These are phyloP conservation scores for Cisticola juncidis DNA, from an alignment of 2,113 vertebrate genomes.

Conservation along the genomic window DNA sequence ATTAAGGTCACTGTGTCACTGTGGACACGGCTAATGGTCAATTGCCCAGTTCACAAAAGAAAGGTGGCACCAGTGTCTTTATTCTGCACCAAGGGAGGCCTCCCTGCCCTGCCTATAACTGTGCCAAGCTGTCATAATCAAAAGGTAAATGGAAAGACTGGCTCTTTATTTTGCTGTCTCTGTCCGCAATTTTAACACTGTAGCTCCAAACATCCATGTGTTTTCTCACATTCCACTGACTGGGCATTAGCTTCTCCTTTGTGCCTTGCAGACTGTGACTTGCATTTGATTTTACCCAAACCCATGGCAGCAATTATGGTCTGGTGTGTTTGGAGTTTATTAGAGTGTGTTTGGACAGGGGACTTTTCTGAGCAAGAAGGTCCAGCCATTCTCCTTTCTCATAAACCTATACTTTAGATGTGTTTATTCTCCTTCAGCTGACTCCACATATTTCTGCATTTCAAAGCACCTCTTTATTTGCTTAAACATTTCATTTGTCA, in stretches of 20 bases:
- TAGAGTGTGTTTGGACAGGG: background rate
- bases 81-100: background rate
- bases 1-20: too few species aligned
- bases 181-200: background rate
- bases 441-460: conserved; percentile 66
- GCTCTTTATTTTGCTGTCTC: background rate
- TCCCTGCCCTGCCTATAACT: background rate
- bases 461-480: conserved; percentile 75
- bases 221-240: background rate
- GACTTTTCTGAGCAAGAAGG: background rate
- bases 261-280: background rate
- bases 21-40: background rate
- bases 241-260: background rate
- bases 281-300: background rate
- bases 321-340: background rate
- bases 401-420: conserved; percentile 34
- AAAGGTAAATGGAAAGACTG: background rate
- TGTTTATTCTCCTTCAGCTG: conserved; percentile 48
- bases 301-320: background rate
- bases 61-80: background rate
- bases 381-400: background rate
- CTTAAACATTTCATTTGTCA: conserved; percentile 67
- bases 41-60: background rate
- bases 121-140: background rate
- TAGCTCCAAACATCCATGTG: background rate